Conservation (phyloP, 1,140 invertebrate species). For the Parasteatoda tepidariorum region DNA sequence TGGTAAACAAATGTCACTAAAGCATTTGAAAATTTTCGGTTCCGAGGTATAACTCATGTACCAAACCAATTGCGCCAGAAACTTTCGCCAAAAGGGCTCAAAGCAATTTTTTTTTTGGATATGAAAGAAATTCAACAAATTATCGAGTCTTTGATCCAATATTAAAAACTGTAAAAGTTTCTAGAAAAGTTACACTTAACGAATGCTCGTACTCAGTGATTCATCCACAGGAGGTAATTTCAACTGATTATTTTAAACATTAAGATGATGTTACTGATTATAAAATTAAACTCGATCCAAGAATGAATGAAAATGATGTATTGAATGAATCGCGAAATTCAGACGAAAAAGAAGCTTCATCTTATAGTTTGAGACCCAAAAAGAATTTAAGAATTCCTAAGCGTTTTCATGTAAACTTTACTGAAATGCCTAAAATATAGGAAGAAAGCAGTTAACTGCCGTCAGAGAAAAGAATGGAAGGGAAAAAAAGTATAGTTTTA, state of each 20-base stretch:
- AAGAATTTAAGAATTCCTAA: constrained; percentile 1
- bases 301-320: neutral
- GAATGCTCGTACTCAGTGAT: neutral
- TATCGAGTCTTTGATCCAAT: constrained; percentile 13
- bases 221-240: neutral
- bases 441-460: constrained; percentile 35
- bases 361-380: neutral
- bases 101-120: constrained; percentile 39
- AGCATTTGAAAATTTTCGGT: constrained; percentile 42
- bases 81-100: constrained; percentile 19
- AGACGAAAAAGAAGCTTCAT: neutral
- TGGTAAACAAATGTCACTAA: neutral
- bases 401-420: constrained; percentile 15
- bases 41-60: constrained; percentile 36
- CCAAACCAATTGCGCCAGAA: neutral
- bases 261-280: neutral
- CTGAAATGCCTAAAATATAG: neutral
- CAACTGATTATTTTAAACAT: too few relatives aligned
- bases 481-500: too few relatives aligned
- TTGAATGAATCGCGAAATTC: neutral
- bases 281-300: neutral
- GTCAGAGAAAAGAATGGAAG: constrained; percentile 45
- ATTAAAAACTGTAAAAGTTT: constrained; percentile 4
- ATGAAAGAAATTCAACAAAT: constrained; percentile 10
- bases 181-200: constrained; percentile 19